These are phyloP conservation scores for Oophaga sylvatica DNA, from an alignment of 2,797 vertebrate genomes.

Conservation along the genomic window DNA sequence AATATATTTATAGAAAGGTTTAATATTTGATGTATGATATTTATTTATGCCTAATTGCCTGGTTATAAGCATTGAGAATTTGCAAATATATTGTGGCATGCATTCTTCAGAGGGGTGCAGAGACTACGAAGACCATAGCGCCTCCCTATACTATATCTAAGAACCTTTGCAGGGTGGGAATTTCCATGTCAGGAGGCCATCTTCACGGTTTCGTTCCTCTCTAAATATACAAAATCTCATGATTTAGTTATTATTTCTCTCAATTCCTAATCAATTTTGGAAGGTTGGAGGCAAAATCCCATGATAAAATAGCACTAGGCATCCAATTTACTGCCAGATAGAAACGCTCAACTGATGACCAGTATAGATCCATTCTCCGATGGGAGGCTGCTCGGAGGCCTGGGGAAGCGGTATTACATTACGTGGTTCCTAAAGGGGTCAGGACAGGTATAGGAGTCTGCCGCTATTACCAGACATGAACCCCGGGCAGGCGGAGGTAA, in stretches of 20 bases:
- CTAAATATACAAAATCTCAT: conserved; percentile 16
- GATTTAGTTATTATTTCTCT: conserved; percentile 19
- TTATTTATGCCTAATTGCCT: no score
- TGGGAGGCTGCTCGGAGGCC: background rate
- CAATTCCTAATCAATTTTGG: conserved; percentile 15
- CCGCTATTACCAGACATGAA: background rate
- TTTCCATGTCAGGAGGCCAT: background rate
- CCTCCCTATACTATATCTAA: no score
- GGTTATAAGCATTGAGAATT: no score
- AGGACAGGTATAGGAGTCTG: background rate
- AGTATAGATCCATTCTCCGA: conserved; percentile 31
- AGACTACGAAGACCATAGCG: no score
- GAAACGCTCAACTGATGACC: background rate
- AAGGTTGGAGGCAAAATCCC: conserved; percentile 21
- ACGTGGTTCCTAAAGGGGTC: conserved; percentile 21
- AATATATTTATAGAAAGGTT: no score
- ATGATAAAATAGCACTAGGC: conserved; percentile 8
- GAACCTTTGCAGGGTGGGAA: no score
- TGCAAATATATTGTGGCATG: no score
- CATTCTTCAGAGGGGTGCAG: no score
- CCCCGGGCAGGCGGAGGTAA: background rate
- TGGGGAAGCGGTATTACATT: background rate
- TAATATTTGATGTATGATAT: no score
- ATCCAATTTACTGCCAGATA: conserved; percentile 31
- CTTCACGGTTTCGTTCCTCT: background rate